Evolutionary conservation across 2,888 invertebrate species (phyloP), one percentile per base, ranked within the genome.

Genomic region (Adelognathus sp.): DNA sequence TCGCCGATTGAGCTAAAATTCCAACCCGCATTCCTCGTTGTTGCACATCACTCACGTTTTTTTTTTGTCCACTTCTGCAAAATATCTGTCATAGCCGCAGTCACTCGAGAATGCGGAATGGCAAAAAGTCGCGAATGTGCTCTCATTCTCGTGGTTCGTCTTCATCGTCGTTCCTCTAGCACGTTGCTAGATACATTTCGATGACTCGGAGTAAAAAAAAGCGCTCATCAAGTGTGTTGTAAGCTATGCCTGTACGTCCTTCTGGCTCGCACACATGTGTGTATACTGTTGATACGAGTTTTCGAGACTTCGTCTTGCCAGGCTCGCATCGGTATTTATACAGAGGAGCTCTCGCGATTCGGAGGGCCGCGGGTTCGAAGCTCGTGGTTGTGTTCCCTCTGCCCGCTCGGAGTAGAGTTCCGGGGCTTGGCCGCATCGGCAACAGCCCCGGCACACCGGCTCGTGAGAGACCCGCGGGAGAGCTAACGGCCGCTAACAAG

Each of bases 401-500:
- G n/a, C 33, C 18, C 36, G 46, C 58, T 52, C 56, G 31, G 14
- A 3, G 52, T 58, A 63, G 46, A 71, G 72, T 77, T 72, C 70
- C 75, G 71, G 71, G 56, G n/a, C n/a, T 75, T 75, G 9, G 36
- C 44, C 63, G 70, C 44, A 41, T 46, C 56, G 31, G 52, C 36
- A 61, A 14, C 56, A 60, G 31, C 41, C 71, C 33, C n/a, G 46
- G 36, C 67, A 64, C 70, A 66, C 67, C 50, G 71, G 74, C 77
- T 46, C 64, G 69, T n/a, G n/a, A n/a, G n/a, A 36, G 41, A 71
- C 44, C 73, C 81, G 77, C 64, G 81, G 66, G 78, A 83, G 84
- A 82, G 84, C 80, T 82, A 83, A 83, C 86, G 81, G 84, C 85
- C 81, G 86, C 86, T 87, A 87, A 87, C 87, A 84, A 87, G 87